Evolutionary conservation across 2,113 vertebrate species (phyloP), one percentile per base, ranked within the genome.

Genomic region (Prunella himalayana): DNA sequence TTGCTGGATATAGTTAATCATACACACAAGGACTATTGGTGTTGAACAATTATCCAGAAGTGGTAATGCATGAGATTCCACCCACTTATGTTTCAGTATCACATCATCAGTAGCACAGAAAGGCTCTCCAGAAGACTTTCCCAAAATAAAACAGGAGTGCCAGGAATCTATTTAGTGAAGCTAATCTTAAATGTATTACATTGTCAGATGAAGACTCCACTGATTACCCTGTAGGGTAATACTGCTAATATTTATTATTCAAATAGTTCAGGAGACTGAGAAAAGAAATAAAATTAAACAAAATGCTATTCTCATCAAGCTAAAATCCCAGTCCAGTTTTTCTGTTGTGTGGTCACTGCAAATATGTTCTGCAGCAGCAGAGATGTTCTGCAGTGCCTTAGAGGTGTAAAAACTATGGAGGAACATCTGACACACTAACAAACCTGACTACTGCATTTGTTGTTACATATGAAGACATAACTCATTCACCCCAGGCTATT

Each of bases 21-120:
- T 31, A 33, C 0, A 1, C 10, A 7, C 49, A 41, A 56, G 13
- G 53, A 68, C 18, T 37, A 1, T 3, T 49, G 19, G 27, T 39
- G 33, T 21, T 28, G 30, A 85, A 53, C 7, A 54, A 28, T 41
- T 61, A 65, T 15, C n/a, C 50, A 59, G 42, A 61, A 57, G 56
- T 4, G 54, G 16, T 10, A 72, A 51, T 14, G 18, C 10, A 28
- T 15, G 27, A 89, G 30, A 75, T 71, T n/a, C 44, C 31, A 91
- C 14, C 14, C 27, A 42, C 31, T 64, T 75, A 33, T 19, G 27
- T 54, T 59, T 79, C 31, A 33, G 17, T n/a, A 61, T 44, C 49
- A 57, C 37, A 78, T 7, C 25, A 57, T 15, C 12, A 56, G 64
- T 3, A 65, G 20, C 9, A 33, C 3, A 19, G 22, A 75, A 63